Evolutionary conservation across 2,113 vertebrate species (phyloP).

Genomic region (Rhinolophus ferrumequinum): DNA sequence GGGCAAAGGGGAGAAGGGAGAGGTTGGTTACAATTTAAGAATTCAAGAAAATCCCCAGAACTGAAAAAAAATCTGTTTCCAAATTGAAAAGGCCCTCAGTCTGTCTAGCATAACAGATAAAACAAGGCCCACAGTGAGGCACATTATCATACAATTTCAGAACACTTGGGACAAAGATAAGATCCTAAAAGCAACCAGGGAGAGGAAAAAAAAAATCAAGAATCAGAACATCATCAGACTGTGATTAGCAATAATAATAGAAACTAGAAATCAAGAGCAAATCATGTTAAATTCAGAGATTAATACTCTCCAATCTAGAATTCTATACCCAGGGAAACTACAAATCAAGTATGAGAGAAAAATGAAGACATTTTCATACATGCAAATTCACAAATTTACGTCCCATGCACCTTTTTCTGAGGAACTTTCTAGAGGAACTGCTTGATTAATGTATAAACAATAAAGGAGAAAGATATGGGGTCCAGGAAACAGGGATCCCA

Average conservation of each 20-base stretch:
- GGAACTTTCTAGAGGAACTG: background rate
- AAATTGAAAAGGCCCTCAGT: background rate
- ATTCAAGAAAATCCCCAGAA: slow-evolving; percentile 21
- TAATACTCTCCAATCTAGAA: background rate
- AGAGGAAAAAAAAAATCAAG: background rate
- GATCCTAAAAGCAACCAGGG: background rate
- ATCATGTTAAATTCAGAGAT: background rate
- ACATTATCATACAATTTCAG: slow-evolving; percentile 13
- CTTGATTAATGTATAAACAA: background rate
- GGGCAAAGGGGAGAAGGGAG: no score
- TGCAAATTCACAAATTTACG: background rate
- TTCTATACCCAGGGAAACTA: background rate
- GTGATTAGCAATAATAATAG: background rate
- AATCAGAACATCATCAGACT: background rate
- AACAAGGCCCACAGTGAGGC: background rate
- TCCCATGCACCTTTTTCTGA: background rate
- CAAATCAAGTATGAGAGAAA: background rate
- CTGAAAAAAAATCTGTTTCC: slow-evolving; percentile 25
- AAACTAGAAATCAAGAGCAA: background rate
- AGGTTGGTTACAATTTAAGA: background rate
- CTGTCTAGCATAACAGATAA: background rate
- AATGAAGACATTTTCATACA: slow-evolving; percentile 3
- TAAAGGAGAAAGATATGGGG: background rate
- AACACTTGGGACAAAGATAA: background rate
- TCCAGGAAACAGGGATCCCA: background rate